phyloP scores from a whole-genome alignment of 1,140 invertebrate genomes.

The Nautilus pompilius region DNA sequence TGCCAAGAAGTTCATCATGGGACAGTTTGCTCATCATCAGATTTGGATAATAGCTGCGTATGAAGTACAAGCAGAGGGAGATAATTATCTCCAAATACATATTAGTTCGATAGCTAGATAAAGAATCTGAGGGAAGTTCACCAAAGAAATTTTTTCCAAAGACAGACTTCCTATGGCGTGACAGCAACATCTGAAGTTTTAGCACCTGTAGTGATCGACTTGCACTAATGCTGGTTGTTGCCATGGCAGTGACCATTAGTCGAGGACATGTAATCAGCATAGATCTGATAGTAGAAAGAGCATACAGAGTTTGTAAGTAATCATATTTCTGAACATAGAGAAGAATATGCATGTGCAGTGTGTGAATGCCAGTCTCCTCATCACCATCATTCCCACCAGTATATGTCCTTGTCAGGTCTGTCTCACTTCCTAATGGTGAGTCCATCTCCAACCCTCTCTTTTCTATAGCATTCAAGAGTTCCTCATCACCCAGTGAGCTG shows the following conservation, averaged over 20 bases:
- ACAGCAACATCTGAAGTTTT: constrained; percentile 66
- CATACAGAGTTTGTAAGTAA: constrained; percentile 72
- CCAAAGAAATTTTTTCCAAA: constrained; percentile 77
- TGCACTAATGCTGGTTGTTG: constrained; percentile 67
- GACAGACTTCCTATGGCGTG: constrained; percentile 76
- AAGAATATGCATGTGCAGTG: constrained; percentile 79
- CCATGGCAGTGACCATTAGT: constrained; percentile 69
- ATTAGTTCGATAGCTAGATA: constrained; percentile 64
- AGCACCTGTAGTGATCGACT: constrained; percentile 54
- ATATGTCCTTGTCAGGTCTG: constrained; percentile 19
- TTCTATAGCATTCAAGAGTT: constrained; percentile 36
- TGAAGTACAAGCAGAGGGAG: constrained; percentile 74
- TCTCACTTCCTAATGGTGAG: constrained; percentile 38
- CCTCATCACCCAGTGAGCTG: constrained; percentile 31
- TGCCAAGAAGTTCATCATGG: constrained; percentile 72
- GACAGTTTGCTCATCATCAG: constrained; percentile 65
- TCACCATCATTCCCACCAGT: constrained; percentile 8
- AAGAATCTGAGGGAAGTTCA: constrained; percentile 60
- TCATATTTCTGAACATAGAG: constrained; percentile 81
- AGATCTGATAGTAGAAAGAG: constrained; percentile 72
- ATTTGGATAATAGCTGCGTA: constrained; percentile 78
- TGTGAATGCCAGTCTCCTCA: constrained; percentile 61
- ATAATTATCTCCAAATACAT: constrained; percentile 84
- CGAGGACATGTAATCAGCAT: constrained; percentile 72
- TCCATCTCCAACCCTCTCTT: constrained; percentile 32